phyloP scores from a whole-genome alignment of 2,888 invertebrate genomes.

The Ophioninae sp. region DNA sequence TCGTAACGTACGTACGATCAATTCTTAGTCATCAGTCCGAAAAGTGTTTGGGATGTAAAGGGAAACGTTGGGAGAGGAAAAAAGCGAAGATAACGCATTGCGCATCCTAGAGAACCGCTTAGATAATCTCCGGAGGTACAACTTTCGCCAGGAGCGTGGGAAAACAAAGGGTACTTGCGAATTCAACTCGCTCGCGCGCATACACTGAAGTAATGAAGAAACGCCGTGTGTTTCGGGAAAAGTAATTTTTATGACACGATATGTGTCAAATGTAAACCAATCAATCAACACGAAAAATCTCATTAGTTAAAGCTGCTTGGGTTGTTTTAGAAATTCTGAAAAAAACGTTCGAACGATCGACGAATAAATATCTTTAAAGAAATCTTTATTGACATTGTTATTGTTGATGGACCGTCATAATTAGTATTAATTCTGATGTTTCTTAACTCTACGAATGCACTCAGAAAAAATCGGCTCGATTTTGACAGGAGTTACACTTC shows the following conservation, averaged over 20 bases:
- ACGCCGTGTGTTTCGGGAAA: neutral
- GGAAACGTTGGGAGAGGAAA: constrained; percentile 5
- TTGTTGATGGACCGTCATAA: too few relatives aligned
- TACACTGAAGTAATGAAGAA: neutral
- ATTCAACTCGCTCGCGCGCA: constrained; percentile 22
- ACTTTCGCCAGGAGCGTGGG: constrained; percentile 62
- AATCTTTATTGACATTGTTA: too few relatives aligned
- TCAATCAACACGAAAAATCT: too few relatives aligned
- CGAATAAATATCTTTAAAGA: too few relatives aligned
- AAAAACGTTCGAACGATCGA: too few relatives aligned
- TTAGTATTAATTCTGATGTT: too few relatives aligned
- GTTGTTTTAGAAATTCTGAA: too few relatives aligned
- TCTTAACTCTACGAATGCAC: too few relatives aligned
- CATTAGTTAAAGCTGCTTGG: too few relatives aligned
- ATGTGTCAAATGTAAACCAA: too few relatives aligned
- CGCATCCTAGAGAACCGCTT: constrained; percentile 42
- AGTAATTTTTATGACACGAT: neutral
- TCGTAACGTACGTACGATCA: neutral
- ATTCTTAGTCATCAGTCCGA: neutral
- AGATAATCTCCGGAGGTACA: constrained; percentile 59
- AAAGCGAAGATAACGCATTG: constrained; percentile 29
- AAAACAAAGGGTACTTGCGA: constrained; percentile 62
- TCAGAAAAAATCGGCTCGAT: too few relatives aligned
- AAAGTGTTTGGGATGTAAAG: neutral
- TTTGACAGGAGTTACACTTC: too few relatives aligned